Conservation (phyloP, 2,797 vertebrate genomes). For the Syndactyla subalaris region DNA sequence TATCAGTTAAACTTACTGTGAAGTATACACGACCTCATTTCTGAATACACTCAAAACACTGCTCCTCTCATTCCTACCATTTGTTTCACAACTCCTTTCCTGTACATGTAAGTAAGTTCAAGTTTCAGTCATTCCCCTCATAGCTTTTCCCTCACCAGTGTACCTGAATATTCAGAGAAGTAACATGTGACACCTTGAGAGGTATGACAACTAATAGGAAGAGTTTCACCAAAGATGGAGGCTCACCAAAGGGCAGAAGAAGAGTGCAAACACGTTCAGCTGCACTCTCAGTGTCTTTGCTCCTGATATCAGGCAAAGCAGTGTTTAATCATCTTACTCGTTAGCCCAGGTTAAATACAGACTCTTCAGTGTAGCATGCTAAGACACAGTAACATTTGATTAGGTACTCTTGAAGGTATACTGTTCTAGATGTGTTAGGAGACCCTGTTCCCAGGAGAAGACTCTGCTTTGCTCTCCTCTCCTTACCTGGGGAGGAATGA, state of each 20-base stretch:
- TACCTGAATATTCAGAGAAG: not conserved
- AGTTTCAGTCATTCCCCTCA: not conserved
- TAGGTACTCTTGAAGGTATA: not conserved
- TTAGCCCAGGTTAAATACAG: not conserved
- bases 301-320: not conserved
- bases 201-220: not conserved
- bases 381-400: not conserved
- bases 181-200: not conserved
- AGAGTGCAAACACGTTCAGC: not conserved
- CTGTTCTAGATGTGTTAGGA: not conserved
- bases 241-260: not conserved
- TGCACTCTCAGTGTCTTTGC: not conserved
- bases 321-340: not conserved
- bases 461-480: not conserved
- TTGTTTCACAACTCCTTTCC: not conserved
- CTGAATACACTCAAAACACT: not conserved
- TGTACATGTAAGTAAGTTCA: not conserved
- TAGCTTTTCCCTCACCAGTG: not conserved
- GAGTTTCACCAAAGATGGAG: not conserved
- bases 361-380: not conserved
- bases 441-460: not conserved
- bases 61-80: not conserved
- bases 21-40: not conserved
- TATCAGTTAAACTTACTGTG: not conserved
- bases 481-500: not conserved